These are phyloP conservation scores for Tinamus guttatus DNA, from an alignment of 2,113 vertebrate genomes.

Conservation along the genomic window DNA sequence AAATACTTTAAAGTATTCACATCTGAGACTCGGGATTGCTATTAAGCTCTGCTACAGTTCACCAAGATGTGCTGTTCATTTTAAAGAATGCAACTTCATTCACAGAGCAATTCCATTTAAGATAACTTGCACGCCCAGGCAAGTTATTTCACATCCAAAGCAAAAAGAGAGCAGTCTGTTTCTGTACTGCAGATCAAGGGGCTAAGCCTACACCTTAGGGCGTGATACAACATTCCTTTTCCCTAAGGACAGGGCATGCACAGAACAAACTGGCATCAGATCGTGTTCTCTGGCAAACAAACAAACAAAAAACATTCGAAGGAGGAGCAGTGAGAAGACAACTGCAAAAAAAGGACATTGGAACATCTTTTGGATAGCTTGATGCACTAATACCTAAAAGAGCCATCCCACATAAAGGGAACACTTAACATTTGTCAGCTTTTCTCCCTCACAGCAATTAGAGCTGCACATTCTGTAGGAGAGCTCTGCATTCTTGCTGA, in stretches of 20 bases:
- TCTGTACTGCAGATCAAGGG: not conserved
- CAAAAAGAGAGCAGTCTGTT: conserved; percentile 5
- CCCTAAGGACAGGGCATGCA: not conserved
- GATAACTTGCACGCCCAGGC: conserved; percentile 48
- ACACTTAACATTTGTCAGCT: conserved; percentile 21
- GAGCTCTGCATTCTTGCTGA: conserved; percentile 39
- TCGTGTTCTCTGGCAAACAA: not conserved
- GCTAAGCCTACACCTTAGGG: conserved; percentile 56
- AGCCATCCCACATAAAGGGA: conserved; percentile 26
- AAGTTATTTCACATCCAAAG: not conserved
- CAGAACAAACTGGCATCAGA: not conserved
- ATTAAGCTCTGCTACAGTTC: not conserved
- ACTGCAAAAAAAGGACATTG: not conserved
- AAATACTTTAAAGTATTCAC: not conserved
- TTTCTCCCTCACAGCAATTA: not conserved
- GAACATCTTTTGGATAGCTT: not conserved
- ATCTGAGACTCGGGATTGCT: not conserved
- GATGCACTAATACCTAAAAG: not conserved
- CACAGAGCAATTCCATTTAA: not conserved
- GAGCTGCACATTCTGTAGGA: not conserved
- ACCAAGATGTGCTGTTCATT: not conserved
- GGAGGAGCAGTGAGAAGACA: not conserved
- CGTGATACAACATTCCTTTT: conserved; percentile 2
- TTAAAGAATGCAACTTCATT: conserved; percentile 30
- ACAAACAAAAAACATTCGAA: not conserved